phyloP scores from a whole-genome alignment of 2,888 invertebrate species.

The Cataglyphis altisquamis region DNA sequence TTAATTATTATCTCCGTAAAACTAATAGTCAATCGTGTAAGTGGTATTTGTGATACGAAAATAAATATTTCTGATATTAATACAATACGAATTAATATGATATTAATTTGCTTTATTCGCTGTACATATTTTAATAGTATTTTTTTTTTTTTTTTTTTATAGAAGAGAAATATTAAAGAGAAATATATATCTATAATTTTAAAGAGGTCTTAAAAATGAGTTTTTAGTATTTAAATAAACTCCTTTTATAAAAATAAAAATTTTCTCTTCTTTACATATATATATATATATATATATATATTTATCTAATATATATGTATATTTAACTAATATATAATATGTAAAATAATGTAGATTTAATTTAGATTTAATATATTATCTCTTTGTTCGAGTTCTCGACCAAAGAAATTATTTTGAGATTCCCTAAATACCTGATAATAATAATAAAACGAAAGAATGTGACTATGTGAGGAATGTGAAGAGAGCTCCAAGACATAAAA shows the following conservation, averaged over 20 bases:
- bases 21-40: constrained; percentile 5
- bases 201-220: neutral
- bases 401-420: neutral
- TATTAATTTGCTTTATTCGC: neutral
- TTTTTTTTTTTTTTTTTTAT: neutral
- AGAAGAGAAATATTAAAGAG: neutral
- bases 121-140: neutral
- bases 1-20: constrained; percentile 32
- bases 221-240: neutral
- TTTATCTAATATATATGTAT: neutral
- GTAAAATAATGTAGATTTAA: neutral
- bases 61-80: neutral
- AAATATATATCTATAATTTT: neutral
- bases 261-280: neutral
- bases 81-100: neutral
- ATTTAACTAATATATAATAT: neutral
- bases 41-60: neutral
- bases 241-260: neutral
- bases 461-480: neutral
- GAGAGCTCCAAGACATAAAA: neutral
- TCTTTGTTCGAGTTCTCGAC: neutral
- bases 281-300: neutral
- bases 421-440: neutral
- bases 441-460: neutral
- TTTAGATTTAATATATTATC: neutral